Percentiles rank a stretch among this genome's conserved stretches.
phyloP scores from a whole-genome alignment of 2,888 invertebrate genomes.

The Periphyllus acericola region DNA sequence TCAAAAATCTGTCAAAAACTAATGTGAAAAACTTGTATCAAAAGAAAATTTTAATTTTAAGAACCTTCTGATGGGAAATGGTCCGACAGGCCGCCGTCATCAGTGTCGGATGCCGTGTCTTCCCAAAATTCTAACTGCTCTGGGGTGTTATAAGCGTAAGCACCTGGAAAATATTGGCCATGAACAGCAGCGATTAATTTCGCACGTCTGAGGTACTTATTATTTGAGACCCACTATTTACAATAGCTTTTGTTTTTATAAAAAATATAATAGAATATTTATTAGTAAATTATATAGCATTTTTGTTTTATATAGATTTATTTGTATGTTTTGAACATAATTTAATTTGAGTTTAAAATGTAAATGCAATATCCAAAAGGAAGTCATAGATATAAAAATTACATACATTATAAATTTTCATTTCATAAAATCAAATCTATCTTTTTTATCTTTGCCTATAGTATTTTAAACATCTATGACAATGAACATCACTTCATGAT shows the following conservation, averaged over 20 bases:
- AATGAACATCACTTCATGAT: neutral
- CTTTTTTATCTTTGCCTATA: neutral
- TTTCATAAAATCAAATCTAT: neutral
- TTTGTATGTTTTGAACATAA: neutral
- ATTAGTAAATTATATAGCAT: neutral
- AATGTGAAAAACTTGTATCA: constrained; percentile 43
- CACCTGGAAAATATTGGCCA: constrained; percentile 62
- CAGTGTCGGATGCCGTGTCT: constrained; percentile 67
- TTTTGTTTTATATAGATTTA: neutral
- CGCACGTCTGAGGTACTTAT: constrained; percentile 49
- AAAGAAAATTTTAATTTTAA: constrained; percentile 45
- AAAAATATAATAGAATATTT: neutral
- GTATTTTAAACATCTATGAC: neutral
- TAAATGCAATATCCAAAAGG: neutral
- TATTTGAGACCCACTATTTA: constrained; percentile 18
- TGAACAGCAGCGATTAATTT: constrained; percentile 62
- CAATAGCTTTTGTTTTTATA: constrained; percentile 18
- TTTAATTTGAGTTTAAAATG: neutral
- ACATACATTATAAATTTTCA: neutral
- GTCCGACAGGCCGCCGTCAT: constrained; percentile 75
- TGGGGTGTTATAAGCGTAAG: constrained; percentile 58
- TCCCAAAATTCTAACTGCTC: constrained; percentile 61
- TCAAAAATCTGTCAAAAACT: constrained; percentile 61
- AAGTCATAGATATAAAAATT: neutral
- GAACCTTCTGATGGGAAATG: constrained; percentile 70